Conservation (phyloP, 2,113 vertebrate species). For the Mungos mungo region DNA sequence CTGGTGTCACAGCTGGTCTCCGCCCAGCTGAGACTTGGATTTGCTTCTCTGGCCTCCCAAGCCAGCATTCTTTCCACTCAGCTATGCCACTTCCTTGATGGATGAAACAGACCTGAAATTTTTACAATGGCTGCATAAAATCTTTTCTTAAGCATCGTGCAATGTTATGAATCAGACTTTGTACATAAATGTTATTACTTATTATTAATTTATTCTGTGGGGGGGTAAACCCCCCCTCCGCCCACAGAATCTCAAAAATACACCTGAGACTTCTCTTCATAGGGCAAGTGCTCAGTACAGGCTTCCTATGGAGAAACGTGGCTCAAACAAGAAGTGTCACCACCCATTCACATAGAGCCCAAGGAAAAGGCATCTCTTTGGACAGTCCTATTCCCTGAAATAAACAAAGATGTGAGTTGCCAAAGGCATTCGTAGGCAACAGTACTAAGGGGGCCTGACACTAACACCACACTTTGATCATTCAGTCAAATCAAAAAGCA, state of each 20-base stretch:
- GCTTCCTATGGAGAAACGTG: background rate
- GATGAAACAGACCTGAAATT: background rate
- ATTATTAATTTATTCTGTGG: background rate
- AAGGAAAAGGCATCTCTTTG: background rate
- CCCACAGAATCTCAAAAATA: background rate
- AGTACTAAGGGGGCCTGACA: background rate
- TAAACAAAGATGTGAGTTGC: background rate
- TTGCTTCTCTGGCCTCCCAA: background rate
- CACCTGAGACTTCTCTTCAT: background rate
- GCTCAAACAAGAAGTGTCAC: no score
- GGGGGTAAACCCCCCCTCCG: background rate
- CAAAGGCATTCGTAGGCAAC: background rate
- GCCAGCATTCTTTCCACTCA: background rate
- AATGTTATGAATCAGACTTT: background rate
- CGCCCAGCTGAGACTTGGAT: background rate
- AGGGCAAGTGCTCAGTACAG: background rate
- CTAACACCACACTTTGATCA: background rate
- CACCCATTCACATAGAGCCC: background rate
- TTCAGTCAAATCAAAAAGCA: background rate
- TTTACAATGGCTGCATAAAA: background rate
- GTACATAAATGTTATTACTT: background rate
- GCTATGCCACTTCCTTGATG: background rate
- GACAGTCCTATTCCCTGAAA: background rate
- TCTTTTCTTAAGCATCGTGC: background rate
- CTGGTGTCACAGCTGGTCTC: background rate